These are phyloP conservation scores for Ecliptopera silaceata DNA, from an alignment of 2,888 invertebrate genomes.

Conservation along the genomic window DNA sequence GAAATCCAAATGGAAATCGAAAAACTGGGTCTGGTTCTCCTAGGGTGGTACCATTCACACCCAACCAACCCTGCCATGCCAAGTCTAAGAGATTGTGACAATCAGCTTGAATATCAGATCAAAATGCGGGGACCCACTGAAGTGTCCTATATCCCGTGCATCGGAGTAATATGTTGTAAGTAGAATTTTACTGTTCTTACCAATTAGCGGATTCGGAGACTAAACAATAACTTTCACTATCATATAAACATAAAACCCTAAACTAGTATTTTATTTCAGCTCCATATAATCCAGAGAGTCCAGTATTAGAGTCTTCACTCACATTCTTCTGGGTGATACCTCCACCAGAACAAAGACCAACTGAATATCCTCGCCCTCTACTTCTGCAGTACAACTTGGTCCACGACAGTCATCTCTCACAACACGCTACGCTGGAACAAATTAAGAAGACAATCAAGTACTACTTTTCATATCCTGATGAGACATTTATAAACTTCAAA, in stretches of 20 bases:
- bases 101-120: slow-evolving; percentile 97
- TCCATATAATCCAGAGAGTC: slow-evolving; percentile 91
- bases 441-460: slow-evolving; percentile 94
- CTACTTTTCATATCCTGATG: slow-evolving; percentile 85
- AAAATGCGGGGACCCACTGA: slow-evolving; percentile 96
- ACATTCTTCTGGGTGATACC: slow-evolving; percentile 97
- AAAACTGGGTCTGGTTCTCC: slow-evolving; percentile 89
- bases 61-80: slow-evolving; percentile 94
- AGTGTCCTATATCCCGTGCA: slow-evolving; percentile 95
- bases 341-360: slow-evolving; percentile 95
- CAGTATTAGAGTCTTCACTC: slow-evolving; percentile 91
- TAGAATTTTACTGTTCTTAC: slow-evolving; percentile 34
- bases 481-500: slow-evolving; percentile 72
- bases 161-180: slow-evolving; percentile 96
- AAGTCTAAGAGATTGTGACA: slow-evolving; percentile 93
- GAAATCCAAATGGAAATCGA: slow-evolving; percentile 94
- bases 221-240: too few relatives aligned
- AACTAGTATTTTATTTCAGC: slow-evolving; percentile 85
- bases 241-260: too few relatives aligned
- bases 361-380: slow-evolving; percentile 96
- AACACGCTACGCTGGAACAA: slow-evolving; percentile 92
- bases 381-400: slow-evolving; percentile 92
- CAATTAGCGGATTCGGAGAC: not conserved
- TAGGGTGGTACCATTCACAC: slow-evolving; percentile 99
- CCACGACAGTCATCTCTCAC: slow-evolving; percentile 91